Evolutionary conservation across 2,888 invertebrate species (phyloP), one percentile per base, ranked within the genome.

Genomic region (Spodoptera exigua): DNA sequence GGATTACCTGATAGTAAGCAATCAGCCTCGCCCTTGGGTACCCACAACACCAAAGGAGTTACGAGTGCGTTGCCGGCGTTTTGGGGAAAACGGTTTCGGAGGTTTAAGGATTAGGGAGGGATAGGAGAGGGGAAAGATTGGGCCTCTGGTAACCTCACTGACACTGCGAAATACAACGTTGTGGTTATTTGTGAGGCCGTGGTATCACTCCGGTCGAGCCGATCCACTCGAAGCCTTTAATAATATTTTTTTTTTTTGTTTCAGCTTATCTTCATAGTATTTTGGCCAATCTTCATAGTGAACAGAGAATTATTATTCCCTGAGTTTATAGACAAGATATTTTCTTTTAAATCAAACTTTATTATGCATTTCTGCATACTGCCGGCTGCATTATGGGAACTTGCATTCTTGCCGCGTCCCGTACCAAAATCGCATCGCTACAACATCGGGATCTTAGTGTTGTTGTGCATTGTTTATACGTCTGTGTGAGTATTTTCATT

Each of bases 241-340:
- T n/a, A 27, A 17, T 39, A 27, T 9, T 27, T 53, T 39, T 52
- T 61, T 16, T 47, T 61, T 58, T 43, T 63, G 11, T 89, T 89
- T 13, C 85, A 90, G 89, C 3, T 83, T 0, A 74, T 89, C 2
- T 82, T 83, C 44, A 14, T 64, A 2, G 2, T 87, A 3, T 90
- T 90, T 76, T 90, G 89, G 89, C 78, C 88, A 0, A 21, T 89
- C 7, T 89, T 79, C 59, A 36, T 87, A 0, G 83, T 80, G 45
- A 80, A 90, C 47, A 69, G 84, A 36, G 75, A 67, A 3, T 57
- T 89, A 0, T 61, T 90, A 0, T 88, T 83, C 63, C 89, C 89
- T 0, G 71, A 53, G 0, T 87, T 78, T n/a, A 82, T 87, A 16
- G 89, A 89, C 73, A 80, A 80, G 55, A 80, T 85, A 3, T 80